Percentiles rank a stretch among this genome's conserved stretches.
These are phyloP conservation scores for Marasmarcha lunaedactyla DNA, from an alignment of 2,888 invertebrate species.

Conservation along the genomic window DNA sequence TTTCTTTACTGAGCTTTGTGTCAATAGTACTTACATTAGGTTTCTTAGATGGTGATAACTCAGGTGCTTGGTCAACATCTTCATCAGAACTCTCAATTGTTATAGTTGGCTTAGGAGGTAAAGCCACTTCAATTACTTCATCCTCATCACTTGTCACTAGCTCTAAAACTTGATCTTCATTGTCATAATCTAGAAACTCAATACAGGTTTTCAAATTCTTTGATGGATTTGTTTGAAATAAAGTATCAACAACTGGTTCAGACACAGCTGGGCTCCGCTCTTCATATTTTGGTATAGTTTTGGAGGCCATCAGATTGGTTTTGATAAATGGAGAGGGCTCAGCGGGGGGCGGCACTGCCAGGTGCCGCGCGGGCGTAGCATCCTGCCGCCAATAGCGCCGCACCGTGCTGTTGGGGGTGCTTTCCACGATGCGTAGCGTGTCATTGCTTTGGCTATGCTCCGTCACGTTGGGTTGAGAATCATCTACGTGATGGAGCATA, in stretches of 20 bases:
- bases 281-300: constrained; percentile 35
- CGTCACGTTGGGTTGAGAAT: constrained; percentile 36
- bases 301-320: constrained; percentile 15
- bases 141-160: constrained; percentile 58
- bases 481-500: constrained; percentile 57
- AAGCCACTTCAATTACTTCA: constrained; percentile 56
- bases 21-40: constrained; percentile 16
- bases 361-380: constrained; percentile 22
- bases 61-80: constrained; percentile 24
- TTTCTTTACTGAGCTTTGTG: constrained; percentile 21
- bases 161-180: constrained; percentile 25
- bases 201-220: constrained; percentile 36
- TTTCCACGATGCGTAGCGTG: constrained; percentile 25
- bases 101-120: constrained; percentile 57
- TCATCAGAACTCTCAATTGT: constrained; percentile 64
- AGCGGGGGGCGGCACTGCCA: constrained; percentile 16
- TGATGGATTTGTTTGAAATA: constrained; percentile 41
- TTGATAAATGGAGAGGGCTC: constrained; percentile 13
- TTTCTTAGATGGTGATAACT: constrained; percentile 19
- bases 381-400: constrained; percentile 49
- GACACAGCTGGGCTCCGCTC: constrained; percentile 19
- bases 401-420: constrained; percentile 34
- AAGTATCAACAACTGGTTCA: constrained; percentile 23
- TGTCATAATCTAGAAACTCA: constrained; percentile 43
- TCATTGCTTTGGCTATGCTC: constrained; percentile 22